Evolutionary conservation across 2,797 vertebrate species (phyloP), one percentile per base, ranked within the genome.

Genomic region (Halcyon smyrnensis): DNA sequence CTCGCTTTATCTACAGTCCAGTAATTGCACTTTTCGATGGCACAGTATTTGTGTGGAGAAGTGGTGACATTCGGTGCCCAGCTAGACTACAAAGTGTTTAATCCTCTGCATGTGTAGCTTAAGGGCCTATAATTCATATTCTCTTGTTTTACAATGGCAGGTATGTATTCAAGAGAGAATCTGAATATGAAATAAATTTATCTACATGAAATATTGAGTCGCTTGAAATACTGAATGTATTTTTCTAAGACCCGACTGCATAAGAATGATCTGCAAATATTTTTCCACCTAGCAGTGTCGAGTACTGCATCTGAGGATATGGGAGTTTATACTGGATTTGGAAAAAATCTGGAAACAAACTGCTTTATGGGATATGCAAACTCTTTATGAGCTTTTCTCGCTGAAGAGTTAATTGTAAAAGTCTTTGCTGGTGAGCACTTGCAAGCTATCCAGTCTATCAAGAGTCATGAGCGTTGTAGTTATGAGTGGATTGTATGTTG

Each of bases 21-120:
- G 89, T 95, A 95, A 96, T 91, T 94, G 85, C 74, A 88, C 65
- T 94, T 94, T 93, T 82, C 85, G 86, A 28, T 90, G 59, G 65
- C 36, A 28, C 36, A 45, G 63, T 91, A 56, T 90, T 91, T 94
- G 67, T 74, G 48, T 90, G 93, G 64, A 93, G 73, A 79, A 65
- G 6, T 90, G 77, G 34, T 96, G 93, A 79, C 62, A 59, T 91
- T 96, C 85, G 53, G 43, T 81, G 73, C 80, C 79, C 83, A 60
- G 83, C 88, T 73, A 90, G 77, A 73, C 32, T 87, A 17, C 74
- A 76, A 5, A 0, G 0, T 95, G 93, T 94, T 96, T 91, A 93
- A 95, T 95, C 67, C 63, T 94, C 56, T 93, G 69, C 65, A 56
- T 45, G 48, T 0, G 0, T 88, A 91, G 63, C 91, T 89, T 94